Evolutionary conservation across 1,140 invertebrate genomes (phyloP), one percentile per base, ranked within the genome.

Genomic region (Helicoverpa zea): DNA sequence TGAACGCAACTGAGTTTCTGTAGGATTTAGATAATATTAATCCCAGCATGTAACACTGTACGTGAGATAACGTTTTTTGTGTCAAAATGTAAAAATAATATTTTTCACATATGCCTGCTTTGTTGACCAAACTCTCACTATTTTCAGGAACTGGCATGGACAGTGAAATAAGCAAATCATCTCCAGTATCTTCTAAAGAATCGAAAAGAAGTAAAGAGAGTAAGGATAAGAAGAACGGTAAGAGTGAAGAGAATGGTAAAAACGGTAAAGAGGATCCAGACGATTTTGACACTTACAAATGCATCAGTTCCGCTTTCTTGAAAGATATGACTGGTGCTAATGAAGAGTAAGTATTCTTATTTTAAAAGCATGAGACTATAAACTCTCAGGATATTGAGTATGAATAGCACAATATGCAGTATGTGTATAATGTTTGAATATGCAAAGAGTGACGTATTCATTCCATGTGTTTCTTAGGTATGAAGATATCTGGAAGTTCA

Each of bases 401-500:
- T n/a, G n/a, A n/a, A n/a, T n/a, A n/a, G n/a, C n/a, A n/a, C n/a
- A n/a, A n/a, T n/a, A n/a, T n/a, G n/a, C n/a, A n/a, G n/a, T n/a
- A n/a, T n/a, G n/a, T n/a, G n/a, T n/a, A n/a, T n/a, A n/a, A n/a
- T 23, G 23, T 23, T 23, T 23, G 23, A 23, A 2, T 23, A 23
- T 23, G 23, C 2, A 23, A 23, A 23, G 0, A 23, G 23, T 23
- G 2, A 23, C 2, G 23, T 23, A 23, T 23, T 23, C 23, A n/a
- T n/a, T n/a, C n/a, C n/a, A n/a, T n/a, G n/a, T n/a, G n/a, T n/a
- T n/a, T n/a, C n/a, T n/a, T n/a, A n/a, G n/a, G n/a, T 97, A 96
- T 88, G 96, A 97, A 91, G 97, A 97, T 66, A 95, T 97, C 23
- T 99, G 98, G 98, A 96, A 96, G 81, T 96, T 97, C 49, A 97